Evolutionary conservation across 2,113 vertebrate species (phyloP), one percentile per base, ranked within the genome.

Genomic region (Brachirus orientalis): DNA sequence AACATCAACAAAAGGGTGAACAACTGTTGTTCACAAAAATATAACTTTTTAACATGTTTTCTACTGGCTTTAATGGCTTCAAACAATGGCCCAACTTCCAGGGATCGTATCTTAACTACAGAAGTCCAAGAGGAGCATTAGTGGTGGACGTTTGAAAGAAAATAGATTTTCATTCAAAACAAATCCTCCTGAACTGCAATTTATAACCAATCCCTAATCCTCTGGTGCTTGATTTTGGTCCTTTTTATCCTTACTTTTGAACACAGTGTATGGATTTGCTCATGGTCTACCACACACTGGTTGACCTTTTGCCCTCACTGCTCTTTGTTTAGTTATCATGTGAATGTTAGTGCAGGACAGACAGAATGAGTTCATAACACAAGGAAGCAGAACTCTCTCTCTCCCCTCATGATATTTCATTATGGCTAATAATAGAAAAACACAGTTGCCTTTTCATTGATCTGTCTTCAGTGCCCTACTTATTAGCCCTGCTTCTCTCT

Each of bases 351-450:
- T 46, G 11, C 68, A 54, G 52, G 73, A 59, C 66, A 71, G 61
- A 28, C 28, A 28, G 6, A 72, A 85, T 51, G 62, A 38, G 18
- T 59, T 61, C 58, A 40, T 54, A 79, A 57, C 59, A 19, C 6
- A 79, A 79, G 66, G 69, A 79, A 86, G 68, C 19, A 50, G 10
- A 47, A 5, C 45, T 4, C 19, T 28, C 28, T 28, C 44, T 45
- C 67, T 47, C 71, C 56, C 72, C 36, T 70, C 76, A 79, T 87
- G 83, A 85, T 88, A 84, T 90, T 88, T 86, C 85, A 88, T 91
- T 86, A 84, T 51, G 5, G 77, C 83, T 88, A 88, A 87, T 85
- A 89, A 86, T 86, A 91, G 89, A 83, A 77, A 83, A 88, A 85
- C 75, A 79, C 82, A 83, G 75, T 77, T 80, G 81, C 83, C 71